Evolutionary conservation across 2,113 vertebrate species (phyloP).

Genomic region (Nothobranchius furzeri): DNA sequence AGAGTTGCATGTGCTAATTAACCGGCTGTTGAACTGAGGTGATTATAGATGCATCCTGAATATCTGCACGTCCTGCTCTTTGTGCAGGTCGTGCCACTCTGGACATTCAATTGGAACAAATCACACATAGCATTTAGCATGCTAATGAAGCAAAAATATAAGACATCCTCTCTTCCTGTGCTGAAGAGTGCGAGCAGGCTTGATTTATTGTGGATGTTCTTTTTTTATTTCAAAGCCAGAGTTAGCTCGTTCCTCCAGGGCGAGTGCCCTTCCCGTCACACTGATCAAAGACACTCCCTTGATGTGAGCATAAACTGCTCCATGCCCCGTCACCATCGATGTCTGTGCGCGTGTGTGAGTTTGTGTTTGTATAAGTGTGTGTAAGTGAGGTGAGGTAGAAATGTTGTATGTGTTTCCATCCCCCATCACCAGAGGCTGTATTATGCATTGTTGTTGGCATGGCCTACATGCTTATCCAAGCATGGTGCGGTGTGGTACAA

Average conservation of each 20-base stretch:
- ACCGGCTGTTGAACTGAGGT: constrained; percentile 55
- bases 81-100: constrained; percentile 53
- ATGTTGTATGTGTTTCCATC: constrained; percentile 48
- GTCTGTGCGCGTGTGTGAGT: constrained; percentile 48
- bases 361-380: constrained; percentile 22
- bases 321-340: constrained; percentile 67
- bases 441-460: constrained; percentile 81
- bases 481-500: constrained; percentile 77
- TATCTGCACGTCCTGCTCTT: constrained; percentile 52
- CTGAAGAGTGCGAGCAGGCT: constrained; percentile 49
- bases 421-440: constrained; percentile 77
- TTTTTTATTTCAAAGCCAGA: constrained; percentile 61
- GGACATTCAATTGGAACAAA: constrained; percentile 70
- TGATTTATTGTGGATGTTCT: constrained; percentile 71
- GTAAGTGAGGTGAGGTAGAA: constrained; percentile 45
- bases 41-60: constrained; percentile 58
- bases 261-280: constrained; percentile 75
- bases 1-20: constrained; percentile 46
- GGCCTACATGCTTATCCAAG: constrained; percentile 82
- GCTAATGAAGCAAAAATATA: constrained; percentile 74
- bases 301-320: constrained; percentile 76
- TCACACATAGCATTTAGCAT: constrained; percentile 70
- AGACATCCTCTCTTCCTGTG: constrained; percentile 42
- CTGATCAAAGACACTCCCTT: constrained; percentile 73
- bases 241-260: constrained; percentile 73